Conservation (phyloP, 2,888 invertebrate species). For the Drosophila dives region DNA sequence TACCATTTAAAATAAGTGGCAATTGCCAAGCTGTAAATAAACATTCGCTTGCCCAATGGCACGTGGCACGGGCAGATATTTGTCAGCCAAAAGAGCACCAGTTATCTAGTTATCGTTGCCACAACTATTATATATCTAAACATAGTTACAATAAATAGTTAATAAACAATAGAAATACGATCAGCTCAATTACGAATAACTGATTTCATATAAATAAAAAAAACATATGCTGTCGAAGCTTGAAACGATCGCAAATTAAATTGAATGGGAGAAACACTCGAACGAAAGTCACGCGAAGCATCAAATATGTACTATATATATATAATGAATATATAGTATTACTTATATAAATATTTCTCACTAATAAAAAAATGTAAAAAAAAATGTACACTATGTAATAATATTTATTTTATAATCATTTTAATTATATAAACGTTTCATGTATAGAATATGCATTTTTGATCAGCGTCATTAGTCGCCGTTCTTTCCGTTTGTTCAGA, state of each 20-base stretch:
- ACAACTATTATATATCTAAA: not conserved
- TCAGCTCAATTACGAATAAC: not conserved
- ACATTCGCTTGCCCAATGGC: slow-evolving; percentile 11
- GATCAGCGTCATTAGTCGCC: not conserved
- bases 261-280: not conserved
- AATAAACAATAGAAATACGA: not conserved
- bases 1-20: slow-evolving; percentile 14
- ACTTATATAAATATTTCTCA: not conserved
- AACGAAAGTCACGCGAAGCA: not conserved
- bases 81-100: not conserved
- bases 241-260: not conserved
- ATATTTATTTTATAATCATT: not conserved
- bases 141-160: not conserved
- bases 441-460: not conserved
- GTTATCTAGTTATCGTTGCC: not conserved
- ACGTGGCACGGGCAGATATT: slow-evolving; percentile 12
- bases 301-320: not conserved
- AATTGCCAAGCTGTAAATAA: slow-evolving; percentile 44
- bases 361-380: not conserved
- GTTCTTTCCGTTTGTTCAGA: not conserved
- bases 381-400: not conserved
- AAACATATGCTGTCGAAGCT: not conserved
- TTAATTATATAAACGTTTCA: too few species aligned
- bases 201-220: not conserved
- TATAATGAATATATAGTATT: not conserved